Evolutionary conservation across 1,140 invertebrate genomes (phyloP), one percentile per base, ranked within the genome.

Genomic region (Apis dorsata): DNA sequence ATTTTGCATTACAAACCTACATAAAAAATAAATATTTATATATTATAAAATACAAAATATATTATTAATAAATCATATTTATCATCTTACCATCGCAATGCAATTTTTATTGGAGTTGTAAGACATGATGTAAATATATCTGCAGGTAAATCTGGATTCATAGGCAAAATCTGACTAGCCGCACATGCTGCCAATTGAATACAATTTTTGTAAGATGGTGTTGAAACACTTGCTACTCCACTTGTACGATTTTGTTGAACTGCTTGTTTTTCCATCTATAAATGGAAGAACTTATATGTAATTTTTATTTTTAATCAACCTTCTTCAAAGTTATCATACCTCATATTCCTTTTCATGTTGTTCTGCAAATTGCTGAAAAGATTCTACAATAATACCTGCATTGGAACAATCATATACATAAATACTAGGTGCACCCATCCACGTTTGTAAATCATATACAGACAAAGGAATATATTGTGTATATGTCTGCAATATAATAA

Each of bases 331-430:
- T 74, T 28, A 68, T 84, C 77, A 85, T 92, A 97, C 97, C 94
- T 98, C 96, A 90, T 96, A 97, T 93, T 99, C 98, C 82, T 95
- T 95, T 93, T 99, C 97, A 90, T 99, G 98, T 91, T 99, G 98
- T 62, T 96, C 96, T 15, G 98, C 98, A 94, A 99, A 99, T 88
- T 97, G 96, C 89, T 97, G 97, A 94, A 99, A 99, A 63, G 97
- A 97, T 79, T 99, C 97, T 53, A 99, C 96, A 88, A 99, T 99
- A 76, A 99, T 97, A 63, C 99, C 99, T 15, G 99, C 99, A 95
- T 99, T 99, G 51, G 98, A 99, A 94, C 99, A 99, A 93, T 99
- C 99, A 94, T 99, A 99, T 13, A 99, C 99, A 94, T 99, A 99
- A 82, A 99, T 99, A 65, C 99, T 99, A 11, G 99, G 99, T 74